Evolutionary conservation across 2,888 invertebrate genomes (phyloP), one percentile per base, ranked within the genome.

Genomic region (Danaus chrysippus): DNA sequence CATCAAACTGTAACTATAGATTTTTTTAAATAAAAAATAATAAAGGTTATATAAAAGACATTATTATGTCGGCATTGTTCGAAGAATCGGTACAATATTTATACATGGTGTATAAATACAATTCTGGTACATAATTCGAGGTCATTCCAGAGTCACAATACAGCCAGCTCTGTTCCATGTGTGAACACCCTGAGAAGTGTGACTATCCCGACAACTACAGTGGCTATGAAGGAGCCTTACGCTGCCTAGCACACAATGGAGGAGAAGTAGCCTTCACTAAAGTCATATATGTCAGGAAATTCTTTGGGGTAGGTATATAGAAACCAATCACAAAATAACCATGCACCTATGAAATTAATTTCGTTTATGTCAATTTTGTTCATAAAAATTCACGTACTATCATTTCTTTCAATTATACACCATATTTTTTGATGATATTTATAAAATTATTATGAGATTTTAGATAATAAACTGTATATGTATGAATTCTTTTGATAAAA

Each of bases 241-340:
- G 94, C 34, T 98, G 98, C 80, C 85, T 98, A 64, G 94, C 94
- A 1, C 94, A 95, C 71, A 95, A 96, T 69, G 94, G 94, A 1
- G 97, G 97, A 0, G 94, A 97, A 72, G 94, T 98, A 2, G 97
- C 97, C 12, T 97, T 96, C 89, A 96, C 96, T 12, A 96, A 96
- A 81, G 94, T 95, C 65, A 95, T 95, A 73, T 96, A 92, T 73
- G 95, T 96, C 46, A 92, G 94, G 75, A 94, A 95, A 79, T 95
- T 95, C 92, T 96, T 96, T 77, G 95, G 95, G 61, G 94, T 94
- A 84, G 86, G 92, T 79, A 41, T 13, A 62, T 58, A 42, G 19
- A 9, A 13, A 5, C 9, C 5, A 10, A 34, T 54, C 10, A n/a
- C 13, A 1, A 13, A 1, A 13, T 9, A 11, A n/a, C 1, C 0